Evolutionary conservation across 1,140 invertebrate genomes (phyloP).

Genomic region (Eubasilissa regina): DNA sequence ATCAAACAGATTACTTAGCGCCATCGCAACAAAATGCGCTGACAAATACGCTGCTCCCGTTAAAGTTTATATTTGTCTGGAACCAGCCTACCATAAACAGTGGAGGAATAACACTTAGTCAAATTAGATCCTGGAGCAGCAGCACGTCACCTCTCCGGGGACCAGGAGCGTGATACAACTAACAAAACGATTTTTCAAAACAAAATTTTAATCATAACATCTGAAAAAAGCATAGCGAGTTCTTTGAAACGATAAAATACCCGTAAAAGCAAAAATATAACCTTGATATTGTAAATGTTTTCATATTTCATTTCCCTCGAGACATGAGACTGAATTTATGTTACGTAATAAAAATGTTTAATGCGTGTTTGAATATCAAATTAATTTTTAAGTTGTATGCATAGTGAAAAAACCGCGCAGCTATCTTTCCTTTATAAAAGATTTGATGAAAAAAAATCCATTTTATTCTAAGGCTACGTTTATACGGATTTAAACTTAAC

Average conservation of each 20-base stretch:
- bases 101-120: slow-evolving; percentile 55
- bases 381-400: not conserved
- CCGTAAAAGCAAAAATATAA: too few relatives aligned
- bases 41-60: slow-evolving; percentile 21
- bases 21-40: slow-evolving; percentile 34
- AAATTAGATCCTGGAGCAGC: slow-evolving; percentile 53
- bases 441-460: too few relatives aligned
- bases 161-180: slow-evolving; percentile 46
- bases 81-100: slow-evolving; percentile 49
- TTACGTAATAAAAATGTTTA: too few relatives aligned
- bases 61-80: slow-evolving; percentile 56
- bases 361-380: not conserved
- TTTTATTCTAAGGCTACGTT: too few relatives aligned
- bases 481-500: too few relatives aligned
- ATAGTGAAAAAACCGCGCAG: not conserved
- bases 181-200: slow-evolving; percentile 46
- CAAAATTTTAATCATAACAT: slow-evolving; percentile 10
- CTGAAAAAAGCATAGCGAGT: not conserved
- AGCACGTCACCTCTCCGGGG: slow-evolving; percentile 34
- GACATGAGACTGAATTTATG: not conserved
- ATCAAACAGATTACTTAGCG: slow-evolving; percentile 42
- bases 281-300: too few relatives aligned
- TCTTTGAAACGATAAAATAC: too few relatives aligned
- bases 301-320: not conserved
- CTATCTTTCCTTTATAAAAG: too few relatives aligned